Percentiles rank a stretch among this genome's conserved stretches.
phyloP scores from a whole-genome alignment of 2,888 invertebrate species.

The Hoplodrina ambigua region DNA sequence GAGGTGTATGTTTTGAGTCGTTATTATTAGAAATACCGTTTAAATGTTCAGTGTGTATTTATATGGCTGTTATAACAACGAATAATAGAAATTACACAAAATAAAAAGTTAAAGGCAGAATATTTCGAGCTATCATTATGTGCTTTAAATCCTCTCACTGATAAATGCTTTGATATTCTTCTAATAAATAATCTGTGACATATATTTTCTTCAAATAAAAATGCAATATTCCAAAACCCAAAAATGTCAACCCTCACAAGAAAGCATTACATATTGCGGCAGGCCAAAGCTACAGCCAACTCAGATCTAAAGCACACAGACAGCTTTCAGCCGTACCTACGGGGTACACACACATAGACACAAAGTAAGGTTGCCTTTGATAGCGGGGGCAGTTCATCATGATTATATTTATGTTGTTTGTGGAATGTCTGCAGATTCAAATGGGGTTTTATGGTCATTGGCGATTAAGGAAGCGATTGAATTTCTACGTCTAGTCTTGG shows the following conservation, averaged over 20 bases:
- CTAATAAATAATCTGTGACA: background rate
- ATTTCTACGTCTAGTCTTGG: background rate
- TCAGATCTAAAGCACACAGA: conserved; percentile 31
- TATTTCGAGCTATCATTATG: background rate
- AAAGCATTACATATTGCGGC: conserved; percentile 34
- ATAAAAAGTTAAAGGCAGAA: too few relatives aligned
- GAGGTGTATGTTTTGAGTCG: too few relatives aligned
- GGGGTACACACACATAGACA: conserved; percentile 4
- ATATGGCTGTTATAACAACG: too few relatives aligned
- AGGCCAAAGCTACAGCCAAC: conserved; percentile 34
- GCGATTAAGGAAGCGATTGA: conserved; percentile 31
- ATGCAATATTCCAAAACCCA: background rate
- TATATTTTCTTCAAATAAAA: background rate
- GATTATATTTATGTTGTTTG: conserved; percentile 49
- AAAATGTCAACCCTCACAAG: conserved; percentile 31
- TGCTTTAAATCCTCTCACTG: background rate
- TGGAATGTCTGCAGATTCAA: conserved; percentile 36
- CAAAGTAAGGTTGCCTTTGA: conserved; percentile 30
- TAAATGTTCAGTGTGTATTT: too few relatives aligned
- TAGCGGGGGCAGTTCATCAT: conserved; percentile 42
- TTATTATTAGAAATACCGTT: too few relatives aligned
- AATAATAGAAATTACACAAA: too few relatives aligned
- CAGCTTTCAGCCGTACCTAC: background rate
- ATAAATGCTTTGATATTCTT: background rate
- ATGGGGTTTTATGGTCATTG: conserved; percentile 32